Base-by-base conservation (phyloP, 2,797 vertebrate genomes). In the Manis crassicaudata region DNA sequence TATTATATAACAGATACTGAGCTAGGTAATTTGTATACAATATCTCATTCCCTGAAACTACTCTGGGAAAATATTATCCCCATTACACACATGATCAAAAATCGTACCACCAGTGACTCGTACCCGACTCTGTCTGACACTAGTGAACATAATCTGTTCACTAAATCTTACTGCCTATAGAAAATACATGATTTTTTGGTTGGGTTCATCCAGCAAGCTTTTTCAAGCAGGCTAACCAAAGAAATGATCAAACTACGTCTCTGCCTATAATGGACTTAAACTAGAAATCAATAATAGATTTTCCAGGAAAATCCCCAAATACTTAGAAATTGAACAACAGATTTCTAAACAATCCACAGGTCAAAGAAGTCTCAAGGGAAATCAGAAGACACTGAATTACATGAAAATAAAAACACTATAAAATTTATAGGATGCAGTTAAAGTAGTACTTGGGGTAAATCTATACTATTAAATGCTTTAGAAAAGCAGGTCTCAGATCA, bases 221-320 rank as follows among this genome's bases (percentile, higher is more conserved):
- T 67, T 73, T 54, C 75, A 16, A 67, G 65, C 54, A 77, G 54
- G 32, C 40, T 77, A 87, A 92, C 18, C 43, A 75, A 17, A 54
- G 50, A 76, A 76, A 10, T 54, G 73, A 52, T 65, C 43, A 95
- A 92, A 81, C 43, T 46, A 82, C 54, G 16, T 85, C 50, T 79
- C 65, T 84, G 29, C 80, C 40, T 43, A 92, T 62, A 80, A 75
- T 6, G 18, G 25, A 75, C 65, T 35, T 68, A 75, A 76, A 62
- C 35, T 65, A 75, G 83, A 86, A 70, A 52, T 81, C 67, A 92
- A 0, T 54, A 81, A 85, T 40, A 82, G 72, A 88, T 46, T 46
- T 46, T 46, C 8, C 43, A 93, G 80, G 82, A 94, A 92, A 94
- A 46, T 88, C 50, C 6, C n/a, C n/a, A 54, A 92, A 83, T 37